Conservation (phyloP, 1,140 invertebrate species). For the Caenorhabditis remanei region DNA sequence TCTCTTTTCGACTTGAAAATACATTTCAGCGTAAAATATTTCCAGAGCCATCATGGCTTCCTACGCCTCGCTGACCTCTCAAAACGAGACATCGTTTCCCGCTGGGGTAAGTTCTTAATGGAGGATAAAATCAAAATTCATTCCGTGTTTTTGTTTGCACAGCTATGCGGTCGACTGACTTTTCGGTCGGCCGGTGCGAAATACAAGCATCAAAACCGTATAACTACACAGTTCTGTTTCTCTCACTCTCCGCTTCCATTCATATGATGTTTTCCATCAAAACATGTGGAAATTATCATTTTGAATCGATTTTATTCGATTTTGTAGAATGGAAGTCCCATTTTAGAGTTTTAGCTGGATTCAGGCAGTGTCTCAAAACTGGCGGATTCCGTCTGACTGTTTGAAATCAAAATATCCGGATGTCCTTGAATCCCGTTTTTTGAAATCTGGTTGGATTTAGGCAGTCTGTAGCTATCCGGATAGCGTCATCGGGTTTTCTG, state of each 20-base stretch:
- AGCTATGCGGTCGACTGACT: conserved; percentile 27
- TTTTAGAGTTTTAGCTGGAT: too few species aligned
- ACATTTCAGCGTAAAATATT: neutral
- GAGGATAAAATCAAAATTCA: neutral
- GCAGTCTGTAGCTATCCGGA: too few species aligned
- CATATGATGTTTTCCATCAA: neutral
- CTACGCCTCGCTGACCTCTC: neutral
- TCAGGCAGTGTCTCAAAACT: too few species aligned
- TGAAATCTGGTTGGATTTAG: too few species aligned
- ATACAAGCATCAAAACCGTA: conserved; percentile 10
- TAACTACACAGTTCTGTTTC: neutral
- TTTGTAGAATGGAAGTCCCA: too few species aligned
- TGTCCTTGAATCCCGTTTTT: neutral
- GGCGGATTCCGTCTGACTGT: too few species aligned
- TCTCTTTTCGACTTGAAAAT: neutral
- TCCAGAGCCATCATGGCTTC: neutral
- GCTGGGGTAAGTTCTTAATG: conserved; percentile 22
- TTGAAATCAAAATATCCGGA: too few species aligned
- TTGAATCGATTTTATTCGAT: neutral
- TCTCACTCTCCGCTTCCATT: neutral
- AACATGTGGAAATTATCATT: neutral
- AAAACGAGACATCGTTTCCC: conserved; percentile 49
- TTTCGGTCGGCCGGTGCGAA: neutral
- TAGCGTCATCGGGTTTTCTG: too few species aligned
- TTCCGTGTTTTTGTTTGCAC: neutral